Conservation (phyloP, 2,113 vertebrate species). For the Gallinago paraguaiae region DNA sequence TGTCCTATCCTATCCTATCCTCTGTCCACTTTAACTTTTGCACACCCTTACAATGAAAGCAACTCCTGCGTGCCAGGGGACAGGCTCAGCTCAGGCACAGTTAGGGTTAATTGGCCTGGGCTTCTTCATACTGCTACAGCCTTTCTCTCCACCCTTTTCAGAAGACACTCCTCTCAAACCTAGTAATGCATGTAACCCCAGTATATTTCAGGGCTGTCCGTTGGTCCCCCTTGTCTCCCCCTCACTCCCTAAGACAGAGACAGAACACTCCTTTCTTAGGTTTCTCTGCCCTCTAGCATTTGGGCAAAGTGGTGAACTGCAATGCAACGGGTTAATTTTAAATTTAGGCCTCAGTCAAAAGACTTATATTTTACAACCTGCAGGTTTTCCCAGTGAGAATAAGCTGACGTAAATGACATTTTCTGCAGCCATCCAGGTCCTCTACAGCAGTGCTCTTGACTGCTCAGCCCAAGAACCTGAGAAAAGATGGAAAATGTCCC, state of each 20-base stretch:
- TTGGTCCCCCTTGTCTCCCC: neutral
- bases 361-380: neutral
- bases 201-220: neutral
- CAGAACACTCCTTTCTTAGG: neutral
- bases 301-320: neutral
- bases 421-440: neutral
- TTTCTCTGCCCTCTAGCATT: neutral
- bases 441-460: neutral
- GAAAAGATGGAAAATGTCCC: neutral
- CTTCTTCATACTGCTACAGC: neutral
- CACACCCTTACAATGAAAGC: neutral
- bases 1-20: neutral
- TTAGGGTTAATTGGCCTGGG: neutral
- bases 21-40: neutral
- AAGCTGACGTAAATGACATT: neutral
- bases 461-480: neutral
- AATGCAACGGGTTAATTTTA: neutral
- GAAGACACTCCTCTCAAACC: neutral
- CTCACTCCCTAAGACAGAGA: neutral
- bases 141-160: neutral
- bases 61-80: neutral
- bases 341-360: neutral
- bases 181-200: neutral
- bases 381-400: neutral
- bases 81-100: neutral